Evolutionary conservation across 2,797 vertebrate genomes (phyloP), one percentile per base, ranked within the genome.

Genomic region (Halcyon leucocephala): DNA sequence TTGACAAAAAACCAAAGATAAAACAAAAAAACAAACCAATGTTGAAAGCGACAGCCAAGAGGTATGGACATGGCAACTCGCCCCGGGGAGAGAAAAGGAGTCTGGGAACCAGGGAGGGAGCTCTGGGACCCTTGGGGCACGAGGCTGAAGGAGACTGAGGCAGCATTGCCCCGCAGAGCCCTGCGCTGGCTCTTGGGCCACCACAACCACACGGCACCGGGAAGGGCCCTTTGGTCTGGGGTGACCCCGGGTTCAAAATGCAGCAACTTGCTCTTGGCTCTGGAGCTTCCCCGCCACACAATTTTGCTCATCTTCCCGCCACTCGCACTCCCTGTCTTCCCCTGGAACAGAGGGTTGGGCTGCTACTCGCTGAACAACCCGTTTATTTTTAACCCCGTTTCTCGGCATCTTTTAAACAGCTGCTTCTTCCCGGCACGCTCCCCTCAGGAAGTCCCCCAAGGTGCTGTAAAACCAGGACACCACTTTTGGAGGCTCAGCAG

Each of bases 361-460:
- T 90, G 69, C 26, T 35, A 8, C 41, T 35, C 67, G 7, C 67
- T 85, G 78, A n/a, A 46, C 55, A 39, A 29, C 7, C 31, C 13
- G 29, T 52, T 88, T 82, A 84, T 90, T 90, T 95, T 94, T 92
- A 91, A 91, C 94, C 91, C 87, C 3, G 1, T 41, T 95, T 95
- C 87, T 91, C 54, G 12, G 76, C 72, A 93, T 80, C 87, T 44
- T 67, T 85, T 26, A 48, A 91, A 49, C 44, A 58, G 52, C 74
- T 35, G 76, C 69, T 87, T 7, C 72, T 93, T 96, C 91, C 95
- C 94, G 83, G 91, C 82, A 95, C 76, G 29, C 8, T 71, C 42
- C 77, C 14, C 72, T 78, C n/a, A 10, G 91, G 91, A 85, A 96
- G 95, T 86, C 89, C 94, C 92, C 92, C 0, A 0, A 80, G 73